phyloP scores from a whole-genome alignment of 2,797 vertebrate genomes.

The Smutsia temminckii region DNA sequence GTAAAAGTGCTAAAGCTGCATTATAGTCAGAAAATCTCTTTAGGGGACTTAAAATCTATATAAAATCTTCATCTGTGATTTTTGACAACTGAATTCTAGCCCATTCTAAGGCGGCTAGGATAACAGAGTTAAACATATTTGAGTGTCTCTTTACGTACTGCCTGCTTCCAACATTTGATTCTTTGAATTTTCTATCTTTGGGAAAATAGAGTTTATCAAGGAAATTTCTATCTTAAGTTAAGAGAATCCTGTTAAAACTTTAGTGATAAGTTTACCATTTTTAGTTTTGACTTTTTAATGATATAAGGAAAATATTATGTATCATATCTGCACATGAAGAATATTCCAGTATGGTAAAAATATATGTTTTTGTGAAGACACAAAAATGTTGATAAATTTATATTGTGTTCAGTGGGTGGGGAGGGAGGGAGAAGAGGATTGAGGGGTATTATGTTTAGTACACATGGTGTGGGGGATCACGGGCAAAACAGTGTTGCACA shows the following conservation, averaged over 20 bases:
- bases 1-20: not conserved
- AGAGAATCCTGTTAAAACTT: not conserved
- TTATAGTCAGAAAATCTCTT: not conserved
- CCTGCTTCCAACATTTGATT: not conserved
- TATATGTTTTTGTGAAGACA: slow-evolving; percentile 8
- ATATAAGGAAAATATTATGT: not conserved
- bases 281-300: not conserved
- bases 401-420: not conserved
- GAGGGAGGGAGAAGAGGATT: too few relatives aligned
- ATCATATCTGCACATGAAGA: not conserved
- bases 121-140: not conserved
- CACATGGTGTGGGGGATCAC: too few relatives aligned
- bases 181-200: slow-evolving; percentile 5
- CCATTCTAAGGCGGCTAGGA: not conserved
- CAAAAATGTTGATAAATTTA: not conserved
- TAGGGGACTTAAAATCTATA: not conserved
- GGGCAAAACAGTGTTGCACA: too few relatives aligned
- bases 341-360: not conserved
- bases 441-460: too few relatives aligned
- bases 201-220: not conserved
- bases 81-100: not conserved
- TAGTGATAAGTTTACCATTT: not conserved
- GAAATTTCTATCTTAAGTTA: slow-evolving; percentile 13
- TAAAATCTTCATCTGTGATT: not conserved
- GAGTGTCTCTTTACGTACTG: not conserved